phyloP scores from a whole-genome alignment of 2,113 vertebrate genomes.

The Centropus bengalensis region DNA sequence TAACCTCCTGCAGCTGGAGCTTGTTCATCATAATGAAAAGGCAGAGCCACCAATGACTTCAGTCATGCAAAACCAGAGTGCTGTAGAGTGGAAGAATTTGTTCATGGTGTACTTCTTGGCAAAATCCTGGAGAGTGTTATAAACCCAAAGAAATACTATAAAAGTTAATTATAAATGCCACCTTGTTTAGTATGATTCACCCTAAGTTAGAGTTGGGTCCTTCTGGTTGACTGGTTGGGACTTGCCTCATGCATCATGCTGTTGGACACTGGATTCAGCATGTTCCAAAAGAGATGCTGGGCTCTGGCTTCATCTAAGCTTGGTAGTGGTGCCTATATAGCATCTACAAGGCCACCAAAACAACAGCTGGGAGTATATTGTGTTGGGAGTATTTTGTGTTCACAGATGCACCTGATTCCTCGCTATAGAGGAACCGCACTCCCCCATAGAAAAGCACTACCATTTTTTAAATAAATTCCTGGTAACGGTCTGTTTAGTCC shows the following conservation, averaged over 20 bases:
- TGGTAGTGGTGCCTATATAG: accelerated
- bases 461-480: neutral
- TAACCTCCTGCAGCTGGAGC: neutral
- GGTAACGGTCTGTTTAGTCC: neutral
- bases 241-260: neutral
- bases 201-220: neutral
- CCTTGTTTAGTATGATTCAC: neutral
- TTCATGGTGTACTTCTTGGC: neutral
- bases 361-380: neutral
- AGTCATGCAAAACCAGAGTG: neutral
- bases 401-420: neutral
- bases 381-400: neutral
- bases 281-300: neutral
- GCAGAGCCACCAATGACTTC: neutral
- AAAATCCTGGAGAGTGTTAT: neutral
- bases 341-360: neutral
- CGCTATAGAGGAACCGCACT: neutral
- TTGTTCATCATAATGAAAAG: neutral
- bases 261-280: accelerated
- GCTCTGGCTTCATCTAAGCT: neutral
- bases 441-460: neutral
- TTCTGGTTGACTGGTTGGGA: neutral
- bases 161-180: neutral
- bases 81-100: neutral
- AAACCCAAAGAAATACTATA: neutral